Conservation (phyloP, 2,113 vertebrate genomes). For the Oncorhynchus gorbuscha region DNA sequence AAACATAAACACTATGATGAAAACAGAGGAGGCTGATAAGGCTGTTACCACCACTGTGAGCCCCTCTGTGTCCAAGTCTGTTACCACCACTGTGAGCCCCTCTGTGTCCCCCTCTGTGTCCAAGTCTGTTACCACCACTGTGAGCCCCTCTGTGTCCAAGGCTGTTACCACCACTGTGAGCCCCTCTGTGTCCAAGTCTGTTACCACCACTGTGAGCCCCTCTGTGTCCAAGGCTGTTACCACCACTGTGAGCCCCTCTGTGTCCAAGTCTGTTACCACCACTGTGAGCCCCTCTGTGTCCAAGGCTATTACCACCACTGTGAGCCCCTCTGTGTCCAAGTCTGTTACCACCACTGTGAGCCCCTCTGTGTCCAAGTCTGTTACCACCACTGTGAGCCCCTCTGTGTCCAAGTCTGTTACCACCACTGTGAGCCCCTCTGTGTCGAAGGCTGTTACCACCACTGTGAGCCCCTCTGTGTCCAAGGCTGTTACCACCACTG, state of each 20-base stretch:
- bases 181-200: not conserved
- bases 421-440: not conserved
- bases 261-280: too few species aligned
- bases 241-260: not conserved
- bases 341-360: not conserved
- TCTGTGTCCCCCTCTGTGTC: too few species aligned
- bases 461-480: not conserved
- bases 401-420: too few species aligned
- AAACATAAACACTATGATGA: conserved; percentile 37
- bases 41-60: not conserved
- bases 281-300: not conserved
- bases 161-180: too few species aligned
- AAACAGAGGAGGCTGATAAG: not conserved
- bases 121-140: too few species aligned
- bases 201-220: not conserved
- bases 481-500: too few species aligned
- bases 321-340: not conserved
- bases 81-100: too few species aligned
- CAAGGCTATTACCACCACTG: too few species aligned
- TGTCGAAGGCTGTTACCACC: too few species aligned
- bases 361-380: not conserved
- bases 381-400: too few species aligned
- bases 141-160: not conserved
- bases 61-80: too few species aligned
- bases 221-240: too few species aligned